phyloP scores from a whole-genome alignment of 2,888 invertebrate species.

The Eilema sororculum region DNA sequence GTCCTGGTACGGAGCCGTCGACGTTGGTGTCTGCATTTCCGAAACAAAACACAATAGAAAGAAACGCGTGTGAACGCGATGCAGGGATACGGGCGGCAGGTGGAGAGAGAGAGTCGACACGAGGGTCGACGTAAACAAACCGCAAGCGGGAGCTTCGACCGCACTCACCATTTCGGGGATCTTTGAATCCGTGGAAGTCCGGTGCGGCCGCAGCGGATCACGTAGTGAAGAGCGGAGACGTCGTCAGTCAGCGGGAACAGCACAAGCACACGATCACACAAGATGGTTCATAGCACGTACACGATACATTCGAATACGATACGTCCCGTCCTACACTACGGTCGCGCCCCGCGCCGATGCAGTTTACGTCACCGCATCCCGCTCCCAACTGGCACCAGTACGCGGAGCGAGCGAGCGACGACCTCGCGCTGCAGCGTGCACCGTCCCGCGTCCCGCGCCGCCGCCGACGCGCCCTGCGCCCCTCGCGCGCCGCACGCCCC shows the following conservation, averaged over 20 bases:
- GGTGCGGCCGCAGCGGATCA: slow-evolving; percentile 72
- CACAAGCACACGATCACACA: slow-evolving; percentile 77
- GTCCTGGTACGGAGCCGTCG: slow-evolving; percentile 76
- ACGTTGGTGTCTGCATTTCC: slow-evolving; percentile 84
- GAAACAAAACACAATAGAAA: slow-evolving; percentile 87
- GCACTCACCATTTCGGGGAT: slow-evolving; percentile 86
- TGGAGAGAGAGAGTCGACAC: slow-evolving; percentile 80
- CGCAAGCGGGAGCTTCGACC: slow-evolving; percentile 84
- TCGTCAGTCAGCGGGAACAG: slow-evolving; percentile 69
- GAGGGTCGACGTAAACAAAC: slow-evolving; percentile 86
- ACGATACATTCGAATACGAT: slow-evolving; percentile 75
- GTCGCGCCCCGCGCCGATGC: slow-evolving; percentile 85
- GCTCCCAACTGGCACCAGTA: slow-evolving; percentile 83
- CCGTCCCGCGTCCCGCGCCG: slow-evolving; percentile 75
- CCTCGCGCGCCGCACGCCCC: slow-evolving; percentile 55
- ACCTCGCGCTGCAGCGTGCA: slow-evolving; percentile 86
- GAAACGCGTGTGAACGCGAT: slow-evolving; percentile 82
- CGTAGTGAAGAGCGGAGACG: slow-evolving; percentile 84
- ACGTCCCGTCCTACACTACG: slow-evolving; percentile 86
- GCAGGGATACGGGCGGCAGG: slow-evolving; percentile 84
- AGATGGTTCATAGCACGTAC: slow-evolving; percentile 73
- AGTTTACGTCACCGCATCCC: slow-evolving; percentile 87
- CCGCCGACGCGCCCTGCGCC: slow-evolving; percentile 60
- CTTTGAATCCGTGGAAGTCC: slow-evolving; percentile 66
- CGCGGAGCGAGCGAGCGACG: slow-evolving; percentile 82